Evolutionary conservation across 2,888 invertebrate genomes (phyloP), one percentile per base, ranked within the genome.

Genomic region (Anoplius nigerrimus): DNA sequence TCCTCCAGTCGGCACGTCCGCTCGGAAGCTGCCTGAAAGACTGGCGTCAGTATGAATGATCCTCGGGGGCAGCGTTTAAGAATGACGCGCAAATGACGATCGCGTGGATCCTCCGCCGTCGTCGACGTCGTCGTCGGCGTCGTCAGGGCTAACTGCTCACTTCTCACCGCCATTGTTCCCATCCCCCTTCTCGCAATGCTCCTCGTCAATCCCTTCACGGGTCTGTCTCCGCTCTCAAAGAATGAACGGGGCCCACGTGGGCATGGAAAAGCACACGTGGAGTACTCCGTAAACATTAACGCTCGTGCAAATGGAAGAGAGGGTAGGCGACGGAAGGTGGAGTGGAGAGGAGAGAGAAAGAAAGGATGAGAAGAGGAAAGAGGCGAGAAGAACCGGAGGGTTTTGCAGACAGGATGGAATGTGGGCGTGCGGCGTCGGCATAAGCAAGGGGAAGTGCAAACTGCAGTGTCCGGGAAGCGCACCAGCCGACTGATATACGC

Each of bases 401-500:
- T 42, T 68, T 72, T 63, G 69, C 72, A 69, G 76, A 72, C 74
- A 73, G 79, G 75, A 79, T 75, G 80, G 77, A 80, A 75, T 72
- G 81, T 80, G 74, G 80, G 79, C 76, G 76, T 59, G 69, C 57
- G 51, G 63, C 43, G 34, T 55, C 54, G 64, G 54, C 48, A 48
- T 66, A 54, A 18, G 53, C 51, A 46, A 48, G 58, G 67, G 34
- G 71, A 68, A 70, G 66, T 66, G 60, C 66, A 53, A 64, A 60
- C 61, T 60, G 66, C 75, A 43, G 69, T 74, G 76, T 82, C 82
- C 80, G 77, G 78, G 74, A 79, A 82, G 76, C 73, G 68, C 70
- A 21, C 21, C 22, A 16, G 20, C 45, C 52, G 45, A 8, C 58
- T 68, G 70, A 74, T 76, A 69, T 21, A 24, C 27, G 5, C 34